Percentiles rank a stretch among this genome's conserved stretches.
These are phyloP conservation scores for Charanyca ferruginea DNA, from an alignment of 2,888 invertebrate genomes.

Conservation along the genomic window DNA sequence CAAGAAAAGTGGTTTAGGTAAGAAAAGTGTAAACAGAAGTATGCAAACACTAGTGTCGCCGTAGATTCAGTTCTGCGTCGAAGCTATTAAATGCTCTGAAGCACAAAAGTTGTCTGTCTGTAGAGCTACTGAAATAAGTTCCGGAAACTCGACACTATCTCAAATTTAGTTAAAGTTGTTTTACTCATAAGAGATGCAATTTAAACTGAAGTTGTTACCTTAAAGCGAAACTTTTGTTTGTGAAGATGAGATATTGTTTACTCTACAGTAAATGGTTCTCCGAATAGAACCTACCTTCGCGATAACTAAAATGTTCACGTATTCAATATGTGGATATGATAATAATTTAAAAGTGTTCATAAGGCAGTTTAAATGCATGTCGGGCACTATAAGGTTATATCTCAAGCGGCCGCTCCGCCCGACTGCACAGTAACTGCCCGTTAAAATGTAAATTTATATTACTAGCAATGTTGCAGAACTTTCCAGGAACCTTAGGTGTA, in stretches of 20 bases:
- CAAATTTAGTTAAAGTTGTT: conserved; percentile 54
- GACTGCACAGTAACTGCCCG: conserved; percentile 74
- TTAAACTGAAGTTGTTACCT: conserved; percentile 34
- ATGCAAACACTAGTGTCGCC: conserved; percentile 10
- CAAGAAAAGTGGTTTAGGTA: conserved; percentile 43
- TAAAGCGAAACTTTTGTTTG: conserved; percentile 45
- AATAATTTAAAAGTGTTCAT: conserved; percentile 72
- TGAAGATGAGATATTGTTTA: conserved; percentile 7
- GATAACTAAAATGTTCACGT: conserved; percentile 45
- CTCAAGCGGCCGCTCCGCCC: conserved; percentile 65
- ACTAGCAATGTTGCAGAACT: conserved; percentile 68
- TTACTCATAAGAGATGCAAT: conserved; percentile 48
- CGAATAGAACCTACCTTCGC: conserved; percentile 13
- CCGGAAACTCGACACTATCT: conserved; percentile 36
- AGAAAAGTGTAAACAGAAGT: conserved; percentile 36
- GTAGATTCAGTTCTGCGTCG: conserved; percentile 53
- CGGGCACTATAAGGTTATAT: conserved; percentile 70
- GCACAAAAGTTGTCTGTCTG: conserved; percentile 51
- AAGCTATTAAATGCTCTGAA: conserved; percentile 34
- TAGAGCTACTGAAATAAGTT: conserved; percentile 51
- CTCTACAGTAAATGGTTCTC: conserved; percentile 13
- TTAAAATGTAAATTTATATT: conserved; percentile 79
- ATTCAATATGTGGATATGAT: conserved; percentile 62
- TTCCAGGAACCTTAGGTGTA: conserved; percentile 55
- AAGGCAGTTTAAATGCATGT: conserved; percentile 80